Evolutionary conservation across 2,888 invertebrate genomes (phyloP), one percentile per base, ranked within the genome.

Genomic region (Hydrotaea diabolus): DNA sequence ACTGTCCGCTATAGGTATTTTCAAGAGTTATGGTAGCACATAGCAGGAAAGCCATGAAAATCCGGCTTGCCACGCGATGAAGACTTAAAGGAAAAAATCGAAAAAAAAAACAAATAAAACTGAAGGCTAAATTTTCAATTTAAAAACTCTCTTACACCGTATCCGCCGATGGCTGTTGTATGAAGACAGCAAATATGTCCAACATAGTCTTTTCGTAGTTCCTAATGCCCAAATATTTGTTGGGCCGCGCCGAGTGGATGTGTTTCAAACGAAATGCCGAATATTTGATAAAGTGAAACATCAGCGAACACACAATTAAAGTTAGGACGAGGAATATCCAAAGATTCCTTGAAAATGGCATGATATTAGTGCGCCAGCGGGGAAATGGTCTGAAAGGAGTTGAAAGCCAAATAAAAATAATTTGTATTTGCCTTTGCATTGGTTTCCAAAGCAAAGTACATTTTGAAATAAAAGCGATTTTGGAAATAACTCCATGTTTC

Each of bases 1-100:
- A 77, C 69, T 91, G 90, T 0, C 92, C 92, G 78, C 92, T 91
- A 83, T 92, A 92, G 8, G 90, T 91, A 77, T 92, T 91, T 85
- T 92, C 92, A 86, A 92, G 77, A 0, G 92, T 92, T 1, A 92
- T 89, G 0, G 90, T 90, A 5, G 92, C 91, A 72, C 91, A 87
- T 0, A 92, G 84, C 13, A 92, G 78, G 0, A 89, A 87, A 13
- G 89, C 88, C 71, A 92, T 46, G 85, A 91, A 91, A 13, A 92
- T 88, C 0, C 92, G 89, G 0, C 88, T 86, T 0, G 91, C 89
- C 64, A 88, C 89, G 1, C 88, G 87, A 43, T 87, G 73, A 8
- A 91, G 87, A 2, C 92, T 92, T 8, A 57, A 39, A 57, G 15
- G 23, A 17, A 43, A 19, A 62, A 23, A 36, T 2, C 31, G 3